These are phyloP conservation scores for Donacobius atricapilla DNA, from an alignment of 2,113 vertebrate species.

Conservation along the genomic window DNA sequence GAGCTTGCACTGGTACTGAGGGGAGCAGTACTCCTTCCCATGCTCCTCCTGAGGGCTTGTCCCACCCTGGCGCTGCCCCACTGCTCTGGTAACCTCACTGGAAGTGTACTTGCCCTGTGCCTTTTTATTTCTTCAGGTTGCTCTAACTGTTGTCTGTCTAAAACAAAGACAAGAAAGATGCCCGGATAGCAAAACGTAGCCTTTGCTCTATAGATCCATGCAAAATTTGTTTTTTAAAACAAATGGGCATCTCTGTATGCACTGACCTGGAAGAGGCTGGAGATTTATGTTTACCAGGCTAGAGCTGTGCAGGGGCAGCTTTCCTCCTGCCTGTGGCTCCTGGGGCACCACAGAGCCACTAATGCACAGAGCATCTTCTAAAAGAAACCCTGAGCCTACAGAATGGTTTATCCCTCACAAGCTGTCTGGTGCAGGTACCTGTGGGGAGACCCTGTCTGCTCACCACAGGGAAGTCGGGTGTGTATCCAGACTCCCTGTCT, in stretches of 20 bases:
- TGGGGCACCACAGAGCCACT: rapidly evolving
- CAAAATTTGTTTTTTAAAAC: background rate
- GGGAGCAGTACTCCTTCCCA: background rate
- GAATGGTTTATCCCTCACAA: background rate
- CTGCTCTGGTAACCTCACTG: background rate
- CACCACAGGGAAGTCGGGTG: too few species aligned
- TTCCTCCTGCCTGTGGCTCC: background rate
- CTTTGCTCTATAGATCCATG: background rate
- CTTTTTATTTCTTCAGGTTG: background rate
- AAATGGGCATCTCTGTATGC: background rate
- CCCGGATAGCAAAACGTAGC: background rate
- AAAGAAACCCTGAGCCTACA: background rate
- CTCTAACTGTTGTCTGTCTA: background rate
- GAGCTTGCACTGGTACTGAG: background rate
- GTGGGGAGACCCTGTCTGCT: background rate
- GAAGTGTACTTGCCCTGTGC: background rate
- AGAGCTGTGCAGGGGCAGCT: background rate
- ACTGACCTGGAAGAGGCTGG: background rate
- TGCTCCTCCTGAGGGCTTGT: background rate
- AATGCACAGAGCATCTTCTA: background rate
- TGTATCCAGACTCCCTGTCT: background rate
- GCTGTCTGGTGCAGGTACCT: background rate
- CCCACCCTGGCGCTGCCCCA: background rate
- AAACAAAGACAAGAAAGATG: background rate
- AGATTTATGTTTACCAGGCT: background rate